Conservation (phyloP, 2,113 vertebrate genomes). For the Probosciger aterrimus region DNA sequence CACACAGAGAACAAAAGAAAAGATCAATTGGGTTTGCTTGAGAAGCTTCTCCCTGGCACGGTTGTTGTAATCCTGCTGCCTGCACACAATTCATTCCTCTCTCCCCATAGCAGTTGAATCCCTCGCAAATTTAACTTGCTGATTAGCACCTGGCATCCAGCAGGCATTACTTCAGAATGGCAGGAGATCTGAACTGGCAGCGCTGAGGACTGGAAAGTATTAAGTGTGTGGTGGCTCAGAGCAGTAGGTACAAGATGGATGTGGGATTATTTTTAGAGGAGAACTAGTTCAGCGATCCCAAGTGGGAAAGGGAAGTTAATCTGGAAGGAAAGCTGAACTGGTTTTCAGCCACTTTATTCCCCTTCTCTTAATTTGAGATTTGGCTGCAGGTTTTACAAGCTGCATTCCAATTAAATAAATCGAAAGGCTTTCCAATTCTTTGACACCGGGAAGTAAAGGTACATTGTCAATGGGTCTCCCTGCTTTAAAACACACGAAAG, state of each 20-base stretch:
- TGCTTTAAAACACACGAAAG: neutral
- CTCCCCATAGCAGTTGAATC: slow-evolving; percentile 18
- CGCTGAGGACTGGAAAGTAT: neutral
- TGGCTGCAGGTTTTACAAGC: neutral
- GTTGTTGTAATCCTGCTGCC: neutral
- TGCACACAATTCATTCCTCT: slow-evolving; percentile 31
- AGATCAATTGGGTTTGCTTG: slow-evolving; percentile 38
- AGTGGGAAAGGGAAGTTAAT: slow-evolving; percentile 1
- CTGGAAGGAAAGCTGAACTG: neutral
- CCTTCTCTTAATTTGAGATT: slow-evolving; percentile 9
- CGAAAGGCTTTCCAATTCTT: neutral
- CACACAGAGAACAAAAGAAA: neutral
- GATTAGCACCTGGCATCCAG: slow-evolving; percentile 39
- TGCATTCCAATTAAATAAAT: slow-evolving; percentile 1
- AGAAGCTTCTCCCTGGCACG: slow-evolving; percentile 13
- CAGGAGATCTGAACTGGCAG: slow-evolving; percentile 21
- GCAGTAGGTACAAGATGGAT: neutral
- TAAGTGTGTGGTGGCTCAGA: neutral
- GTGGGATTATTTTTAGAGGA: slow-evolving; percentile 27
- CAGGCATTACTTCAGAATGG: neutral
- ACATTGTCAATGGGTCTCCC: neutral
- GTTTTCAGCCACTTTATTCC: neutral
- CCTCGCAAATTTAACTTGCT: neutral
- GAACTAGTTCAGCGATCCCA: slow-evolving; percentile 43
- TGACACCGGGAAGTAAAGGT: neutral